Percentiles rank a stretch among this genome's conserved stretches.
phyloP scores from a whole-genome alignment of 1,140 invertebrate species.

The Vollenhovia emeryi region DNA sequence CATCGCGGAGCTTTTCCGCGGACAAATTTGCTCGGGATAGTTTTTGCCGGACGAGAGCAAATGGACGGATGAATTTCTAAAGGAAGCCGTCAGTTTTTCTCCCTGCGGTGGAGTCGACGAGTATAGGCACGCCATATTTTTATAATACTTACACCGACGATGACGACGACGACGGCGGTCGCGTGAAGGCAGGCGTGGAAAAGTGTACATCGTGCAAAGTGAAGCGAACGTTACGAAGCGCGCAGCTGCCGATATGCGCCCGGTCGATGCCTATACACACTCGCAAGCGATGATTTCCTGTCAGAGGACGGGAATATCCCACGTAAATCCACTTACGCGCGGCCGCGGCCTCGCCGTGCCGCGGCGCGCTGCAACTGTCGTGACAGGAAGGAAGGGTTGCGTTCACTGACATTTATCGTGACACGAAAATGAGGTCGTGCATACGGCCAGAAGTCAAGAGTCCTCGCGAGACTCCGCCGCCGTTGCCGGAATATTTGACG shows the following conservation, averaged over 20 bases:
- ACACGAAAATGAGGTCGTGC: constrained; percentile 54
- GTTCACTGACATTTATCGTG: constrained; percentile 54
- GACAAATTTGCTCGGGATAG: constrained; percentile 5
- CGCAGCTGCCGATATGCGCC: constrained; percentile 41
- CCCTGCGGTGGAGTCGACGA: neutral
- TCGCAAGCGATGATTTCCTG: constrained; percentile 52
- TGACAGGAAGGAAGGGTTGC: constrained; percentile 53
- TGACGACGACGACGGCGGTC: constrained; percentile 7
- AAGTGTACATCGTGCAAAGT: constrained; percentile 40
- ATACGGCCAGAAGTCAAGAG: constrained; percentile 53
- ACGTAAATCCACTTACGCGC: constrained; percentile 48
- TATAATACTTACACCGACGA: constrained; percentile 16
- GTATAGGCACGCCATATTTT: constrained; percentile 8
- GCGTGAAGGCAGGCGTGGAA: constrained; percentile 25
- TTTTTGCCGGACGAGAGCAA: neutral
- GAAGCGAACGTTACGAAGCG: constrained; percentile 36
- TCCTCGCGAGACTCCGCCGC: constrained; percentile 9
- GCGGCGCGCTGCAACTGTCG: constrained; percentile 40
- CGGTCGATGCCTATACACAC: constrained; percentile 28
- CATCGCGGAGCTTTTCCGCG: neutral
- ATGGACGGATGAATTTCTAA: neutral
- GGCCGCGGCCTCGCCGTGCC: constrained; percentile 37
- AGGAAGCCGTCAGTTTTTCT: constrained; percentile 6
- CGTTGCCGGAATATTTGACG: constrained; percentile 21
- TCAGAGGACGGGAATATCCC: constrained; percentile 35